These are phyloP conservation scores for Pollachius pollachius DNA, from an alignment of 2,113 vertebrate species.

Conservation along the genomic window DNA sequence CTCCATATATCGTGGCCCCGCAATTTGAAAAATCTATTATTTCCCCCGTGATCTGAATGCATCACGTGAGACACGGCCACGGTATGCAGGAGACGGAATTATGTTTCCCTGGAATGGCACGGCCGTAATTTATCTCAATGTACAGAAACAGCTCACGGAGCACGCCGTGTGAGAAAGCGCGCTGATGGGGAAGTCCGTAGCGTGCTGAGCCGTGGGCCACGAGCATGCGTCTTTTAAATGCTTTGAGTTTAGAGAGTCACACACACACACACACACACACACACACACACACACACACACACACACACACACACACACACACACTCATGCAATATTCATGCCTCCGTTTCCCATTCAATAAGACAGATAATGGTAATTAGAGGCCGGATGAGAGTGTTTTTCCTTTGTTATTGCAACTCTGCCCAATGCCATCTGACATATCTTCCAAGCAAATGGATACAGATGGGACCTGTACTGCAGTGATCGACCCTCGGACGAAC, in stretches of 20 bases:
- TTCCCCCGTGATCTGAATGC: slow-evolving; percentile 32
- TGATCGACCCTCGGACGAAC: too few relatives aligned
- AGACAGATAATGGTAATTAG: slow-evolving; percentile 58
- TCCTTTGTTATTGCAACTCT: slow-evolving; percentile 46
- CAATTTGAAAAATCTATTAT: slow-evolving; percentile 46
- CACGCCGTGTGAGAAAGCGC: not conserved
- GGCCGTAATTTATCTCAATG: slow-evolving; percentile 50
- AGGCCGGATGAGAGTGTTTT: slow-evolving; percentile 55
- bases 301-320: slow-evolving; percentile 1
- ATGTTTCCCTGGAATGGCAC: slow-evolving; percentile 53
- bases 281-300: too few relatives aligned
- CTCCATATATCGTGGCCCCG: slow-evolving; percentile 38
- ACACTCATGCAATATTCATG: slow-evolving; percentile 54
- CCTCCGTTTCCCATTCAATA: slow-evolving; percentile 53
- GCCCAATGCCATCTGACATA: slow-evolving; percentile 43
- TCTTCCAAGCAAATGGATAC: slow-evolving; percentile 51
- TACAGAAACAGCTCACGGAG: slow-evolving; percentile 18
- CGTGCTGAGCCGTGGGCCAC: not conserved
- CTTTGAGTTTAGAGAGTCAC: slow-evolving; percentile 1
- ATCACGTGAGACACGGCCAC: slow-evolving; percentile 53
- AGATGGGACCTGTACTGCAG: slow-evolving; percentile 40
- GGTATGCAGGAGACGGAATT: slow-evolving; percentile 49
- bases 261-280: too few relatives aligned
- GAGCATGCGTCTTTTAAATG: slow-evolving; percentile 12
- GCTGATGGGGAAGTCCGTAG: slow-evolving; percentile 18